Evolutionary conservation across 2,888 invertebrate genomes (phyloP).

Genomic region (Aradus depressus): DNA sequence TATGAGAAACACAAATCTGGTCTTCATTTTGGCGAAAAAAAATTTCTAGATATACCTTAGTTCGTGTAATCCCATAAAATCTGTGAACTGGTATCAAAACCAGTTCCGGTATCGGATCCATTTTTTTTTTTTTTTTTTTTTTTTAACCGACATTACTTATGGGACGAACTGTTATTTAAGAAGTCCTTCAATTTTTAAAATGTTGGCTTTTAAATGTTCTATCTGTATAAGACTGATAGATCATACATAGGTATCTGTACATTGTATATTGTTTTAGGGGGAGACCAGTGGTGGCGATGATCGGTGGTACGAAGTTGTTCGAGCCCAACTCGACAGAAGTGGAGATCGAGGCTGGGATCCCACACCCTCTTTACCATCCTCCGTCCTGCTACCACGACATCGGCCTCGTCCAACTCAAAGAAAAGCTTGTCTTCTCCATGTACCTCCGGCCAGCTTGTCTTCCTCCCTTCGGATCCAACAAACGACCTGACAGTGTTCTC

Average conservation of each 20-base stretch:
- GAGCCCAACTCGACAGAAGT: slow-evolving; percentile 9
- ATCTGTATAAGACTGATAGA: too few species aligned
- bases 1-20: too few species aligned
- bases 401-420: slow-evolving; percentile 47
- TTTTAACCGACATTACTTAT: too few species aligned
- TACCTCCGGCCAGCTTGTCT: slow-evolving; percentile 53
- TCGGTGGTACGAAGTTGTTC: slow-evolving; percentile 37
- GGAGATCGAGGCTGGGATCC: slow-evolving; percentile 37
- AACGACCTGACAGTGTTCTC: slow-evolving; percentile 31
- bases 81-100: too few species aligned
- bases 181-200: too few species aligned
- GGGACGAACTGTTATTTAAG: too few species aligned
- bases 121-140: too few species aligned
- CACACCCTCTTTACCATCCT: slow-evolving; percentile 47
- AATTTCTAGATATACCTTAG: too few species aligned
- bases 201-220: too few species aligned
- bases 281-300: slow-evolving; percentile 42
- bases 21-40: too few species aligned
- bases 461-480: slow-evolving; percentile 29
- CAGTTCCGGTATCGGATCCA: too few species aligned
- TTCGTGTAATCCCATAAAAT: too few species aligned
- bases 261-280: slow-evolving; percentile 34
- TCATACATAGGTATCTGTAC: not conserved
- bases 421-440: slow-evolving; percentile 42
- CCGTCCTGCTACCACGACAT: slow-evolving; percentile 53